phyloP scores from a whole-genome alignment of 2,888 invertebrate genomes.

The Apotomis capreana region DNA sequence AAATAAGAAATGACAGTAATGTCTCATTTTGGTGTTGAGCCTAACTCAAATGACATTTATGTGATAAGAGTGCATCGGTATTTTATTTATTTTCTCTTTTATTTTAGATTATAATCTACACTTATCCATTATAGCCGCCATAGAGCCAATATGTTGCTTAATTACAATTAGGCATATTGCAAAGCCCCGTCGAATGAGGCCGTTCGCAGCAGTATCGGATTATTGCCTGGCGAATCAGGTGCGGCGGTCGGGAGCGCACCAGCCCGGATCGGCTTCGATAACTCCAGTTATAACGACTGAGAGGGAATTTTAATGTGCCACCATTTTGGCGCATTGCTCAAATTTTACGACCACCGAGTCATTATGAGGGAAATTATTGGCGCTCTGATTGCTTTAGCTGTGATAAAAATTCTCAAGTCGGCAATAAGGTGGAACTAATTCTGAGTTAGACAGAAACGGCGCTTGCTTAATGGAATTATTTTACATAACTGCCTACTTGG shows the following conservation, averaged over 20 bases:
- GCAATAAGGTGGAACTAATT: constrained; percentile 84
- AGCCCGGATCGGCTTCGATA: constrained; percentile 71
- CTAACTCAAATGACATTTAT: too few relatives aligned
- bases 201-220: neutral
- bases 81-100: too few relatives aligned
- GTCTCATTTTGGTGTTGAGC: too few relatives aligned
- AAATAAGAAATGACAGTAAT: too few relatives aligned
- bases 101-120: too few relatives aligned
- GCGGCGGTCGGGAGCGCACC: constrained; percentile 51
- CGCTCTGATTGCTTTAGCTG: constrained; percentile 82
- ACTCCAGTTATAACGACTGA: constrained; percentile 82
- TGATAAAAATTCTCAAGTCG: constrained; percentile 83
- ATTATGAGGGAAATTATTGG: constrained; percentile 84
- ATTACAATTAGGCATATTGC: too few relatives aligned
- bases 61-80: too few relatives aligned
- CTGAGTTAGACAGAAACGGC: constrained; percentile 74
- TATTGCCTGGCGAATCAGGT: constrained; percentile 22
- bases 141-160: too few relatives aligned
- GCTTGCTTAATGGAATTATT: constrained; percentile 55
- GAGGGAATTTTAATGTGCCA: constrained; percentile 83
- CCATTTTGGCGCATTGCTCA: constrained; percentile 84
- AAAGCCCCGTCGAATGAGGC: too few relatives aligned
- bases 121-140: too few relatives aligned
- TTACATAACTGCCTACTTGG: constrained; percentile 42
- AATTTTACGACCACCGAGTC: constrained; percentile 82